Conservation (phyloP, 2,113 vertebrate species). For the Conger conger region DNA sequence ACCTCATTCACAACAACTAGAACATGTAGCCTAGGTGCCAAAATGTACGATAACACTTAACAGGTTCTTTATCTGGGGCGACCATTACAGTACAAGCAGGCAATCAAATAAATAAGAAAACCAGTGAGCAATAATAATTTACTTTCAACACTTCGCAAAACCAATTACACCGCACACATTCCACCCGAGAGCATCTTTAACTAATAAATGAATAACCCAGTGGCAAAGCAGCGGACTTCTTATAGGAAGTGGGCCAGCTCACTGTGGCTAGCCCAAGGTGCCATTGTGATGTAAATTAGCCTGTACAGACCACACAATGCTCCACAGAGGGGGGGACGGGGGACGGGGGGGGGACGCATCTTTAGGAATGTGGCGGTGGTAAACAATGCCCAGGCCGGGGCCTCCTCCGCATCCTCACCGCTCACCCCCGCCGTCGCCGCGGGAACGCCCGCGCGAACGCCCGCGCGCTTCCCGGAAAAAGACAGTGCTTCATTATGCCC, state of each 20-base stretch:
- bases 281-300: constrained; percentile 68
- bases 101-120: background rate
- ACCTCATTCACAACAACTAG: no score
- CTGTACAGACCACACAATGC: constrained; percentile 47
- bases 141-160: background rate
- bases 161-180: background rate
- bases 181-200: background rate
- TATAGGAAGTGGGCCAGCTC: constrained; percentile 57
- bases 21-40: no score
- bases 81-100: no score
- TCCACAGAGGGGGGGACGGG: constrained; percentile 7
- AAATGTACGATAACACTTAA: no score
- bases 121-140: background rate
- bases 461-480: constrained; percentile 22
- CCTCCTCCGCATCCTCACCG: constrained; percentile 28
- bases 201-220: background rate
- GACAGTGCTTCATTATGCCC: constrained; percentile 45
- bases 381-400: constrained; percentile 35
- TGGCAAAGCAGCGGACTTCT: constrained; percentile 33
- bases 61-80: no score
- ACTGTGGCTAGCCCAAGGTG: constrained; percentile 47
- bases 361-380: constrained; percentile 12
- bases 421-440: constrained; percentile 3
- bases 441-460: background rate
- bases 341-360: constrained; percentile 38